Conservation (phyloP, 1,140 invertebrate genomes). For the Nephila pilipes region DNA sequence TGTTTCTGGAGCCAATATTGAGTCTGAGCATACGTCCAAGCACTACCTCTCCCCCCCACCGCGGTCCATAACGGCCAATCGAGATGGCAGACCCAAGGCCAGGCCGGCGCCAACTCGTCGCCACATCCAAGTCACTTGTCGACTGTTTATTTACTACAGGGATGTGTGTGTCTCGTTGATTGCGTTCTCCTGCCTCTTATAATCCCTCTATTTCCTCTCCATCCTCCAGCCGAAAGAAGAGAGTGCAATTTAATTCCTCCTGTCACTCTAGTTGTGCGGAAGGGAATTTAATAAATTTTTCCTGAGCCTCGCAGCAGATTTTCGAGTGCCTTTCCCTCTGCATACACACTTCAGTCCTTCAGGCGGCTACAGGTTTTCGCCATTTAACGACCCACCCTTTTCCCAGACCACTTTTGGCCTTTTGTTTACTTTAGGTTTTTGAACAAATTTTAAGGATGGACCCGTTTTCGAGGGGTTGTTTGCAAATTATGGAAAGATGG, state of each 20-base stretch:
- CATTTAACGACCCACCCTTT: constrained; percentile 46
- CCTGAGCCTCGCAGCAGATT: constrained; percentile 35
- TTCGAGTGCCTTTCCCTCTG: constrained; percentile 40
- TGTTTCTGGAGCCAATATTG: neutral
- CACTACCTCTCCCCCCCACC: neutral
- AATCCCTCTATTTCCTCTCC: constrained; percentile 50
- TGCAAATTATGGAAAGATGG: neutral
- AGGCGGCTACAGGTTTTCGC: constrained; percentile 61
- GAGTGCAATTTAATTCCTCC: constrained; percentile 69
- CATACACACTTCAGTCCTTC: constrained; percentile 27
- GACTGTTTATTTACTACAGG: constrained; percentile 61
- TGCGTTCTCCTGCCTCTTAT: constrained; percentile 67
- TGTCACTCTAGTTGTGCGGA: constrained; percentile 33
- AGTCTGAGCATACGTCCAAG: neutral
- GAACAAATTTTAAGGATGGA: neutral
- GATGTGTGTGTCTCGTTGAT: constrained; percentile 67
- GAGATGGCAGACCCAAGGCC: neutral
- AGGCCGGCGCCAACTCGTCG: constrained; percentile 9
- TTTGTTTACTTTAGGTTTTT: constrained; percentile 63
- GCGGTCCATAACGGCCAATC: neutral
- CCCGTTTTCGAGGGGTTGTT: neutral
- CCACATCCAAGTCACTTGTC: constrained; percentile 47
- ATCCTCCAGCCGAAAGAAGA: constrained; percentile 5
- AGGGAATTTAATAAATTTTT: constrained; percentile 69
- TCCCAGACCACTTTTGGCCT: constrained; percentile 15